Base-by-base conservation (phyloP, 2,797 vertebrate genomes). In the Acipenser transmontanus region DNA sequence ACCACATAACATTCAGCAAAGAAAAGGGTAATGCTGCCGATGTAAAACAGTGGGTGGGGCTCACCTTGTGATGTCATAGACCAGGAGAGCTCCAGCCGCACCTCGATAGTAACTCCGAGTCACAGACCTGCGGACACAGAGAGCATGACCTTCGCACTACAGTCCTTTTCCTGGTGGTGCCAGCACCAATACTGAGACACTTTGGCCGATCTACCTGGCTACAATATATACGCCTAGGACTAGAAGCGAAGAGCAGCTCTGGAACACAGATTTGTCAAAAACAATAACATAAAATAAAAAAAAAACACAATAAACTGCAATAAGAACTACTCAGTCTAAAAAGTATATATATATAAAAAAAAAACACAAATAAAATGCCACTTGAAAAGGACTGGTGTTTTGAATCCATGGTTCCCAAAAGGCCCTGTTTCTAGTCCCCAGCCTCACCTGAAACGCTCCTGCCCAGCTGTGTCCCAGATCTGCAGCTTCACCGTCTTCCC, bases 11-110 rank as follows among this genome's bases (percentile, higher is more conserved):
- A 52, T 52, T 52, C 50, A 52, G 6, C 12, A 8, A 52, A 52
- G 50, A 12, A 34, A 8, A 52, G 50, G 12, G 50, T 52, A 12
- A 52, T 8, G 50, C 8, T 8, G 50, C 3, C 0, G 12, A 8
- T 52, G 50, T 52, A 7, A 52, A 12, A 12, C 12, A 12, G 50
- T 8, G 12, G 14, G 1, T 0, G 1, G 6, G 3, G 74, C 83
- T 77, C 79, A 96, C 95, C 95, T 97, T 74, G 94, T 96, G 75
- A 97, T 97, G 67, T 97, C 95, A 61, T 97, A 97, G 12, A 95
- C 95, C 11, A 97, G 82, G 68, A 97, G 78, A 2, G 94, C 94
- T 69, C 95, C 94, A 2, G 95, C 95, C 0, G 94, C 95, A 63
- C 94, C 95, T 80, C 94, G 90, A 80, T 97, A 97, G 71, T 97